Evolutionary conservation across 2,797 vertebrate species (phyloP), one percentile per base, ranked within the genome.

Genomic region (Thamnophis elegans): DNA sequence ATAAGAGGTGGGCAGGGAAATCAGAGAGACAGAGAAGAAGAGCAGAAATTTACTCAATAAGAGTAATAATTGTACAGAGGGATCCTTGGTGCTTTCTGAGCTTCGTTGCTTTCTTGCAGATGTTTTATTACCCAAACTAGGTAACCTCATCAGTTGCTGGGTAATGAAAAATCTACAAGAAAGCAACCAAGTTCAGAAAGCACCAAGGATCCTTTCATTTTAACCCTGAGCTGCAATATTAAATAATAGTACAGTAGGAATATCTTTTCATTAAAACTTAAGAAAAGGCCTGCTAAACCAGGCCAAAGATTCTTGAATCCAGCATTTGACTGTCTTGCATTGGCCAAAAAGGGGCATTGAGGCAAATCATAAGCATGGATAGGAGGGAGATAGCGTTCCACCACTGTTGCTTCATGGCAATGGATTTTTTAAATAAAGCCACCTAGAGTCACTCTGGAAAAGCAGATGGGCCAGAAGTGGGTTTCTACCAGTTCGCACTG

Each of bases 1-100:
- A 0, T 11, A 0, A 28, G 11, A 28, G 36, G 59, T 26, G 32
- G 26, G 68, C n/a, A n/a, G 51, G 28, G 47, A n/a, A 51, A 32
- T 11, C 13, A n/a, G 18, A 18, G 54, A 51, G 3, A 51, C 22
- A 22, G 42, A n/a, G 53, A 26, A 9, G 6, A 18, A n/a, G 82
- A 25, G 26, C 18, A 78, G 3, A 78, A 18, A 22, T 51, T 18
- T 73, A 73, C 6, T 73, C 65, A 60, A 26, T 62, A 65, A 59
- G 12, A 53, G 20, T 51, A 53, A 87, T 2, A 54, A 78, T 22
- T 42, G 36, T 42, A 22, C 16, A 22, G 18, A 73, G 16, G 7
- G 14, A 4, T 73, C 32, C 16, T 32, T 36, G 32, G 68, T 73
- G 65, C 14, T 73, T n/a, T 73, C n/a, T 73, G 68, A 36, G n/a